Evolutionary conservation across 2,113 vertebrate species (phyloP).

Genomic region (Accipiter virgatus): DNA sequence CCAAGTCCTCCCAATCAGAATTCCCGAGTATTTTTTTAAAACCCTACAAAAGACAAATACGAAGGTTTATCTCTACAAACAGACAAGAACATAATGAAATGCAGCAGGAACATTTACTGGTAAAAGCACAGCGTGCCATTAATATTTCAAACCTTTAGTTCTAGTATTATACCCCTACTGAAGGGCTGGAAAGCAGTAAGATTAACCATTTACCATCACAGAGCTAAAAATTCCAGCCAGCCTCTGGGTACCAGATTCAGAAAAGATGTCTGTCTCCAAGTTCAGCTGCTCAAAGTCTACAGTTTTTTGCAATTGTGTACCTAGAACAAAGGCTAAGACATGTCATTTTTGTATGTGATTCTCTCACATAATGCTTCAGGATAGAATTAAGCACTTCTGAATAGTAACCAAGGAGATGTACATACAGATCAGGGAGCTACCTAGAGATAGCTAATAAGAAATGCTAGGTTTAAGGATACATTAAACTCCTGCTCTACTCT

Average conservation of each 20-base stretch:
- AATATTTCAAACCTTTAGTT: not conserved
- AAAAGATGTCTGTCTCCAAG: not conserved
- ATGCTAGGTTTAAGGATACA: not conserved
- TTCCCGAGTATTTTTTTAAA: conserved; percentile 66
- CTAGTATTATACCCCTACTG: not conserved
- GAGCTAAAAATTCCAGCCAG: not conserved
- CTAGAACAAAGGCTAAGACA: not conserved
- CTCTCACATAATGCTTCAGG: not conserved
- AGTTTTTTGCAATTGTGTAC: not conserved
- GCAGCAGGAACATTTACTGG: conserved; percentile 20
- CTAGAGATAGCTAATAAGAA: not conserved
- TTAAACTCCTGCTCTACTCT: not conserved
- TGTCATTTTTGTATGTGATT: not conserved
- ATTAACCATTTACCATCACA: not conserved
- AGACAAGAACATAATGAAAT: conserved; percentile 25
- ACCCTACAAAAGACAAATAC: conserved; percentile 54
- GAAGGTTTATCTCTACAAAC: conserved; percentile 37
- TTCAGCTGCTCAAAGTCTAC: not conserved
- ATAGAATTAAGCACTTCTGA: not conserved
- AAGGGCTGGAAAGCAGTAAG: not conserved
- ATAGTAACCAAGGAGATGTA: not conserved
- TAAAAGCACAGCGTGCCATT: not conserved
- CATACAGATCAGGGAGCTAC: not conserved
- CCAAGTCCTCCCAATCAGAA: conserved; percentile 75
- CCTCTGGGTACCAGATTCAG: not conserved